Base-by-base conservation (phyloP, 2,888 invertebrate species). In the Amorpha juglandis region DNA sequence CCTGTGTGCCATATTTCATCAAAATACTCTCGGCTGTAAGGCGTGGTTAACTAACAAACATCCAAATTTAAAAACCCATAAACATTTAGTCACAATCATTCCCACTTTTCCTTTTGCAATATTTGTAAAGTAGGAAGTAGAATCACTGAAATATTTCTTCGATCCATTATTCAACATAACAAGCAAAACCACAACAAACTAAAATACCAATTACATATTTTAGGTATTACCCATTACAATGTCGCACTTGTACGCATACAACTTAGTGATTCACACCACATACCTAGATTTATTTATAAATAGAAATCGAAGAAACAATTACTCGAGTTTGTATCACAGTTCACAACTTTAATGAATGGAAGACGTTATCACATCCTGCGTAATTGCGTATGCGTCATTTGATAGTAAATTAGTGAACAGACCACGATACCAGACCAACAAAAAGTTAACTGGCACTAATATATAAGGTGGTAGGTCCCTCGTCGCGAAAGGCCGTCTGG, bases 301-400 rank as follows among this genome's bases (percentile, higher is more conserved):
- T 84, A 87, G 80, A 77, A 33, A 63, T 53, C 64, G 47, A 48
- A 72, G 69, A 74, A 76, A 78, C 78, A 82, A 80, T 82, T 80
- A 79, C 75, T 74, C 67, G 68, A 75, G 69, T 72, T 73, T 78
- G 79, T 79, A 81, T 80, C 76, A 80, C 72, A 27, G 4, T 27
- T 27, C 27, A 27, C 27, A 75, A 76, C 79, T 76, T 72, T 80
- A 80, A 80, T 87, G 83, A 89, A 89, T 89, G 86, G 82, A 83
- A 78, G 73, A 80, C 84, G 82, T 84, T 89, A 90, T 88, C 88
- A 84, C 87, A 87, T 89, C 88, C 90, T 88, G 88, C 76, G 77
- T 87, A 86, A 86, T 85, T 85, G 78, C 74, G 75, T 72, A 79
- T 83, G 82, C 81, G 83, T 85, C 85, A 87, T 83, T 65, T 70